Percentiles rank a stretch among this genome's conserved stretches.
phyloP scores from a whole-genome alignment of 2,888 invertebrate species.

The Cylindroiulus punctatus region DNA sequence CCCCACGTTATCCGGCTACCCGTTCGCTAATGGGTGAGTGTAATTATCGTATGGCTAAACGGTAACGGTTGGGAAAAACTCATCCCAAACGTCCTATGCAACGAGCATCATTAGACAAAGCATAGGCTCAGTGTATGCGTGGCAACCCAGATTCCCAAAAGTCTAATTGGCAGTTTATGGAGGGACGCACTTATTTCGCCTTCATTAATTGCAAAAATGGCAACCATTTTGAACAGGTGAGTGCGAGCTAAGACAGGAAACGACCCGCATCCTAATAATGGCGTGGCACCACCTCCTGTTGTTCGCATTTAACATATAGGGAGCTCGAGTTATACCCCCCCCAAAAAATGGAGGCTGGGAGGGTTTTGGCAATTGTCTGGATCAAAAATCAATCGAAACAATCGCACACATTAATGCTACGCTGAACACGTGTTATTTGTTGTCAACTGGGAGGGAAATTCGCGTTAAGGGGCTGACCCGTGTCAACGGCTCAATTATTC shows the following conservation, averaged over 20 bases:
- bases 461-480: too few species aligned
- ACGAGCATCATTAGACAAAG: neutral
- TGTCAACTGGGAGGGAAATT: too few species aligned
- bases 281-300: too few species aligned
- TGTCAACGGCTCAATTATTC: too few species aligned
- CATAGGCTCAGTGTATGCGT: neutral
- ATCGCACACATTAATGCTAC: too few species aligned
- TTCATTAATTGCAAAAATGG: slow-evolving; percentile 1
- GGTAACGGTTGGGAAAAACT: neutral
- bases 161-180: slow-evolving; percentile 1
- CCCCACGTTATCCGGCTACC: slow-evolving; percentile 86
- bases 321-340: too few species aligned
- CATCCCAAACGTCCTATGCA: neutral
- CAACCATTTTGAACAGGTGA: neutral
- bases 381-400: too few species aligned
- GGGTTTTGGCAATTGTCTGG: too few species aligned
- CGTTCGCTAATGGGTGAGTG: slow-evolving; percentile 89
- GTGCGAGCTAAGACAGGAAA: neutral
- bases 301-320: too few species aligned
- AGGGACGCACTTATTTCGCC: neutral
- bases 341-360: too few species aligned
- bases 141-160: neutral
- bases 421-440: too few species aligned
- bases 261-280: too few species aligned
- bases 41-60: neutral